phyloP scores from a whole-genome alignment of 2,797 vertebrate species.

The Coendou prehensilis region DNA sequence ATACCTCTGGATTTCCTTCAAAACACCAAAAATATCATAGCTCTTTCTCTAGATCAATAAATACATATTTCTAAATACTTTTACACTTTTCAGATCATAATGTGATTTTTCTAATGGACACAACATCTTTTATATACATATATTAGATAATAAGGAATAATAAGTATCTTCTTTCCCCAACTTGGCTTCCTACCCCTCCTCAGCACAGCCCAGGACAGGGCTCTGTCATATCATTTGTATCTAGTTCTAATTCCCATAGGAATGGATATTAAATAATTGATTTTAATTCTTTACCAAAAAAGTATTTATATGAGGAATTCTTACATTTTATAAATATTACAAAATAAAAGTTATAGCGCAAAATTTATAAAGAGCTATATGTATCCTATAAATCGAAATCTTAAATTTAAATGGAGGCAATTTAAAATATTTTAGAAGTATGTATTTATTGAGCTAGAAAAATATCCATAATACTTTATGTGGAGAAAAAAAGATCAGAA shows the following conservation, averaged over 20 bases:
- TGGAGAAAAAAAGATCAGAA: constrained; percentile 3
- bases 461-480: neutral
- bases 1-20: constrained; percentile 65
- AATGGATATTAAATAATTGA: constrained; percentile 32
- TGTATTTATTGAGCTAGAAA: constrained; percentile 56
- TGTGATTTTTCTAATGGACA: constrained; percentile 30
- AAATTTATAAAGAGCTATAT: constrained; percentile 13
- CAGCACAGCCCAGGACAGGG: neutral
- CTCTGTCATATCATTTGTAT: constrained; percentile 31
- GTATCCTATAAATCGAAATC: constrained; percentile 24
- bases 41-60: constrained; percentile 12
- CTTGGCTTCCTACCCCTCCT: constrained; percentile 10
- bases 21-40: constrained; percentile 14
- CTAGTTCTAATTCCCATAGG: constrained; percentile 45
- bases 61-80: neutral
- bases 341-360: constrained; percentile 34
- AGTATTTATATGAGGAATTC: constrained; percentile 59
- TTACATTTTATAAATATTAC: constrained; percentile 63
- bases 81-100: constrained; percentile 36
- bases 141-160: constrained; percentile 30
- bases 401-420: constrained; percentile 59
- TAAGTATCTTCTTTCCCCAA: constrained; percentile 19
- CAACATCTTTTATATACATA: constrained; percentile 55
- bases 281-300: neutral
- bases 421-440: constrained; percentile 60